Evolutionary conservation across 2,113 vertebrate genomes (phyloP).

Genomic region (Sitta europaea): DNA sequence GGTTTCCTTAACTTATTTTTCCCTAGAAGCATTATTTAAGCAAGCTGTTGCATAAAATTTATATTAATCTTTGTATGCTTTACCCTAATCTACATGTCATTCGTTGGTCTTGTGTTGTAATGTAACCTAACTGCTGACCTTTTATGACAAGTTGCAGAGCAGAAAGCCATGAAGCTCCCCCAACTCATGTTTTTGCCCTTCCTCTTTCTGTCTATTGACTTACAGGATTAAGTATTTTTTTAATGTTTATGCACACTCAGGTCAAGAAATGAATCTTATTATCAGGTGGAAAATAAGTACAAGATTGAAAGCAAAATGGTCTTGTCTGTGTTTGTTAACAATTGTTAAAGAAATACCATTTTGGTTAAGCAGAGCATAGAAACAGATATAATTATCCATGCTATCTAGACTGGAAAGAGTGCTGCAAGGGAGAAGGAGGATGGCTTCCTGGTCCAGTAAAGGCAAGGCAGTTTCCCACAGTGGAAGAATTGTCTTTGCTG

Average conservation of each 20-base stretch:
- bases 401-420: conserved; percentile 34
- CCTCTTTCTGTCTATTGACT: neutral
- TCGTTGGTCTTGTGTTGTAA: neutral
- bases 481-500: neutral
- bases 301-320: neutral
- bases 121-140: neutral
- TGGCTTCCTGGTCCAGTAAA: conserved; percentile 1
- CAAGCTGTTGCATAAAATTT: neutral
- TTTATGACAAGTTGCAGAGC: neutral
- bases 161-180: neutral
- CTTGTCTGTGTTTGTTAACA: conserved; percentile 17
- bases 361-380: conserved; percentile 19
- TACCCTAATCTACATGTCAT: neutral
- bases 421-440: neutral
- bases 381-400: conserved; percentile 22
- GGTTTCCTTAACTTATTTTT: neutral
- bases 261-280: neutral
- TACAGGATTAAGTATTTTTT: conserved; percentile 1
- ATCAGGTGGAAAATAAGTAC: neutral
- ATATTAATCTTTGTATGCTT: neutral
- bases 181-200: neutral
- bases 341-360: conserved; percentile 36
- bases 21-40: neutral
- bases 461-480: neutral
- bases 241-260: neutral